Evolutionary conservation across 2,797 vertebrate genomes (phyloP).

Genomic region (Oceanodroma leucorhoa): DNA sequence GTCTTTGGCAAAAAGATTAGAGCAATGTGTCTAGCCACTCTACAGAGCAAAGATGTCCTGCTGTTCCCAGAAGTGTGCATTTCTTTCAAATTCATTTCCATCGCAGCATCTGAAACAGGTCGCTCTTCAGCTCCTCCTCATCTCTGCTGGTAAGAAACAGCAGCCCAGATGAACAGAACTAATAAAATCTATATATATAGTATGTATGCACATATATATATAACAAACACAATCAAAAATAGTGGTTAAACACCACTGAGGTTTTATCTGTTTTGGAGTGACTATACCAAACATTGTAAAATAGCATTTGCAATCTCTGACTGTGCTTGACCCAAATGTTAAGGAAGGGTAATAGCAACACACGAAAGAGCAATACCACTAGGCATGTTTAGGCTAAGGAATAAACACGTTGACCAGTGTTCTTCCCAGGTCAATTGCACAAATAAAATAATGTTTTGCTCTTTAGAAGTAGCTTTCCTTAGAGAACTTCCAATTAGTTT

Average conservation of each 20-base stretch:
- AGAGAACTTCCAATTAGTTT: neutral
- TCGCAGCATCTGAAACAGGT: neutral
- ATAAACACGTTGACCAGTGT: neutral
- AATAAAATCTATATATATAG: neutral
- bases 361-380: neutral
- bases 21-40: neutral
- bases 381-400: neutral
- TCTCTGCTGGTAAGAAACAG: neutral
- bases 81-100: neutral
- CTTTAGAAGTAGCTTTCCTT: neutral
- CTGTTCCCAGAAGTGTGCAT: neutral
- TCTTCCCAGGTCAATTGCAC: neutral
- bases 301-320: neutral
- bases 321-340: neutral
- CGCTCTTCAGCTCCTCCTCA: neutral
- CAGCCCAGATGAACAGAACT: neutral
- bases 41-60: neutral
- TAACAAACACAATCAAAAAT: neutral
- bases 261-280: neutral
- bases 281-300: neutral
- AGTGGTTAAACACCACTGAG: neutral
- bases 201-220: accelerated
- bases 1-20: neutral
- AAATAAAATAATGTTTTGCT: neutral
- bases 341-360: neutral